Conservation (phyloP, 2,113 vertebrate species). For the Hoplias malabaricus region DNA sequence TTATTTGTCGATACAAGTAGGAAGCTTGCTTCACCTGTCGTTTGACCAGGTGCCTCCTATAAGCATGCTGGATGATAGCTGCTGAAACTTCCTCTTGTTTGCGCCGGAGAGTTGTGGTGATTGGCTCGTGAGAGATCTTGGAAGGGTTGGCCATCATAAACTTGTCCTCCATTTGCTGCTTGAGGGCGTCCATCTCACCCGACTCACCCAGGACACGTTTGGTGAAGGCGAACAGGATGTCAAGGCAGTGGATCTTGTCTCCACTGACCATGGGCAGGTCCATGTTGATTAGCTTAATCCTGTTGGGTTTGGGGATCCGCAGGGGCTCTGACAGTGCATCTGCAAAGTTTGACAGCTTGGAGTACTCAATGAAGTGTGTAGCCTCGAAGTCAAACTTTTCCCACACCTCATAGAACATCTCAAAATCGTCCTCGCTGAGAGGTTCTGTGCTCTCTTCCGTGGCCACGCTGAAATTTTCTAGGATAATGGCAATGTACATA, state of each 20-base stretch:
- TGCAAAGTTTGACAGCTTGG: constrained; percentile 86
- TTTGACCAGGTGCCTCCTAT: constrained; percentile 85
- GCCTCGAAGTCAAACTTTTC: constrained; percentile 96
- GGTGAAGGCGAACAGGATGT: constrained; percentile 98
- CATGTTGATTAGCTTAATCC: constrained; percentile 91
- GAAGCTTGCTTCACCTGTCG: constrained; percentile 90
- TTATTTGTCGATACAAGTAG: constrained; percentile 86
- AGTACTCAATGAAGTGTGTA: constrained; percentile 96
- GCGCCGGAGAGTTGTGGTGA: constrained; percentile 90
- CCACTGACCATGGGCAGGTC: constrained; percentile 98
- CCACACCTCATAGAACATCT: constrained; percentile 99
- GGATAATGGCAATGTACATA: constrained; percentile 99
- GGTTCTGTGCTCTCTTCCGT: constrained; percentile 98
- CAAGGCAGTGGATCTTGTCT: constrained; percentile 95
- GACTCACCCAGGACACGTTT: constrained; percentile 96
- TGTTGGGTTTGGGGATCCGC: constrained; percentile 93
- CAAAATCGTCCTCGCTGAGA: constrained; percentile 96
- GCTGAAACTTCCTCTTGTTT: constrained; percentile 93
- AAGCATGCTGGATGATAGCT: constrained; percentile 86
- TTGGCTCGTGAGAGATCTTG: constrained; percentile 94
- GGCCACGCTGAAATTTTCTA: constrained; percentile 99
- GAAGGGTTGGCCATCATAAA: constrained; percentile 96
- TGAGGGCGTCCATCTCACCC: constrained; percentile 95
- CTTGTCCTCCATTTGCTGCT: constrained; percentile 99
- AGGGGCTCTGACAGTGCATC: constrained; percentile 90